Percentiles rank a stretch among this genome's conserved stretches.
Conservation (phyloP, 2,113 vertebrate species). For the Rynchops niger region DNA sequence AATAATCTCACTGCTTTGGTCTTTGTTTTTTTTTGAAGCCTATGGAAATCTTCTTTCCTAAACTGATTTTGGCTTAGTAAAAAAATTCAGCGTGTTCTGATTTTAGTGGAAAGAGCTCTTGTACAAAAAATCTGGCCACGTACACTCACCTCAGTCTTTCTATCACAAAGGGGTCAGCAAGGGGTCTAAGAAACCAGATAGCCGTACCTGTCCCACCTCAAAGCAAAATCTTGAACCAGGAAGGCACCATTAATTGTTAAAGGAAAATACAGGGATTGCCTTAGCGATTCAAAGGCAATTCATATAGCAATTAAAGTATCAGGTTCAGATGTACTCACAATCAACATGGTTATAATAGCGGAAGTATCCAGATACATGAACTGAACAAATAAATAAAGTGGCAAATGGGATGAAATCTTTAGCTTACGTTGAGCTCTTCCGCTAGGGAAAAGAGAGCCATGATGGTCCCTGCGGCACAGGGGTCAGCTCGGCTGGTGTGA, state of each 20-base stretch:
- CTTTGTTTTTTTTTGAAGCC: background rate
- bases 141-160: background rate
- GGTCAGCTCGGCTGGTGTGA: background rate
- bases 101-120: background rate
- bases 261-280: background rate
- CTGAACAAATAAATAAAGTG: background rate
- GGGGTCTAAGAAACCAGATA: background rate
- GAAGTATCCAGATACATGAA: background rate
- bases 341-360: background rate
- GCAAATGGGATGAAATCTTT: fast-evolving
- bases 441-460: background rate
- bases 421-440: background rate
- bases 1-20: background rate
- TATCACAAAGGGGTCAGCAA: background rate
- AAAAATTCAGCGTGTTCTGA: background rate
- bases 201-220: background rate
- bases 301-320: background rate
- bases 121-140: too few relatives aligned
- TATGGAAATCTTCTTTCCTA: background rate
- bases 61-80: background rate
- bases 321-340: background rate
- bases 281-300: background rate
- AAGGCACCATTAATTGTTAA: background rate
- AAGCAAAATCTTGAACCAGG: background rate
- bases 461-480: fast-evolving